These are phyloP conservation scores for Picathartes gymnocephalus DNA, from an alignment of 2,113 vertebrate genomes.

Conservation along the genomic window DNA sequence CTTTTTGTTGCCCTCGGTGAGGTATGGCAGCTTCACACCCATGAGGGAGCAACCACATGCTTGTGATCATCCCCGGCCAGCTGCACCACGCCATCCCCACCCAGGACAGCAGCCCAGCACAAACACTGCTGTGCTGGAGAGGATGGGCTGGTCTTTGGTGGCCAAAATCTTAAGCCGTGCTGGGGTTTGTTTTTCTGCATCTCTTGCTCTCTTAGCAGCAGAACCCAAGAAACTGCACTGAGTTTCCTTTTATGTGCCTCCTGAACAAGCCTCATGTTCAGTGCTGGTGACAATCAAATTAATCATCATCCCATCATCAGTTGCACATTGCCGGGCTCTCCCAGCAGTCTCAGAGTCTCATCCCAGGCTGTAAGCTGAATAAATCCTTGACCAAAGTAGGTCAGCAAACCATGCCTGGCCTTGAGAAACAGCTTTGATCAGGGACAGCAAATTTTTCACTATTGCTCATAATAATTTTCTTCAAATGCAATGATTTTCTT, in stretches of 20 bases:
- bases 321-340: neutral
- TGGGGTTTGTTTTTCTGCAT: neutral
- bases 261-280: neutral
- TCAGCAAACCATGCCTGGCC: neutral
- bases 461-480: neutral
- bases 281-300: slow-evolving; percentile 35
- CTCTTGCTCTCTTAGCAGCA: neutral
- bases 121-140: neutral
- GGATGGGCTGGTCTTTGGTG: neutral
- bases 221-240: neutral
- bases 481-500: neutral
- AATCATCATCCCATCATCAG: neutral
- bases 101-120: neutral
- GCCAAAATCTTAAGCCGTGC: neutral
- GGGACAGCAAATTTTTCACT: neutral
- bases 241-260: slow-evolving; percentile 32
- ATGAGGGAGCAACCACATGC: neutral
- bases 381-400: slow-evolving; percentile 25
- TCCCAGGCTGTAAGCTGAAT: neutral
- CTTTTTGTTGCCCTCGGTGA: neutral
- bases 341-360: neutral
- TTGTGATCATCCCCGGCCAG: neutral
- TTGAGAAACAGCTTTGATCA: neutral
- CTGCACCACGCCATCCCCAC: neutral
- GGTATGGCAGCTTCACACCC: neutral